Conservation (phyloP, 2,888 invertebrate species). For the Drosophila buzzatii region DNA sequence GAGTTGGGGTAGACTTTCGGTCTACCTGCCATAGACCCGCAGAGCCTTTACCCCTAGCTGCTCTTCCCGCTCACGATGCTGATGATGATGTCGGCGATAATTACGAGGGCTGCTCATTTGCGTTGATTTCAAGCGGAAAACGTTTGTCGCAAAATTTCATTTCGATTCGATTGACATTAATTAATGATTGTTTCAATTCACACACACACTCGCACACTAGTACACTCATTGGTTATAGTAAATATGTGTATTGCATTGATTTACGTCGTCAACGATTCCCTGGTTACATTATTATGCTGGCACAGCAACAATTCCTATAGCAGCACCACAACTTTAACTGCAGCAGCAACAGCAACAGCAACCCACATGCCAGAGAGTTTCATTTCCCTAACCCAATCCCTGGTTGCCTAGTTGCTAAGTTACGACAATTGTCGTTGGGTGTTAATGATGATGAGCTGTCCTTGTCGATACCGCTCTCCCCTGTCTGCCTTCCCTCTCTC, state of each 20-base stretch:
- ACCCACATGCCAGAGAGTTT: constrained; percentile 39
- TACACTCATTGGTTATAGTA: constrained; percentile 20
- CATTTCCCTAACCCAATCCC: constrained; percentile 29
- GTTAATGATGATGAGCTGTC: constrained; percentile 66
- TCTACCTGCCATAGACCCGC: constrained; percentile 54
- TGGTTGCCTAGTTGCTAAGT: constrained; percentile 34
- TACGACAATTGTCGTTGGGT: constrained; percentile 61
- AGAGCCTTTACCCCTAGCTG: constrained; percentile 31
- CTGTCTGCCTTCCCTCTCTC: not conserved
- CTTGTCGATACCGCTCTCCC: constrained; percentile 32
- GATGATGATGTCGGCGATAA: constrained; percentile 17
- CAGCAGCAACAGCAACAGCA: constrained; percentile 25
- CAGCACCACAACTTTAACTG: constrained; percentile 27
- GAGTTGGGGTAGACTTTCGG: constrained; percentile 5
- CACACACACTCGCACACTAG: constrained; percentile 27
- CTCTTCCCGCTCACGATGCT: constrained; percentile 1
- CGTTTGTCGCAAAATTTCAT: constrained; percentile 79
- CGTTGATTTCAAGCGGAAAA: constrained; percentile 76
- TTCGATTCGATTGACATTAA: constrained; percentile 79
- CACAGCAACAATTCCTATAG: constrained; percentile 61
- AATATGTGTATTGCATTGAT: constrained; percentile 63
- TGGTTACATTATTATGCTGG: constrained; percentile 74
- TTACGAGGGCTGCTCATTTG: constrained; percentile 63
- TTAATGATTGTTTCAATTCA: constrained; percentile 77
- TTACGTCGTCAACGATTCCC: constrained; percentile 68